A percentile compares a stretch with the other conserved stretches of the same genome.
Conservation (phyloP, 1,140 invertebrate genomes). For the Drosophila ananassae region DNA sequence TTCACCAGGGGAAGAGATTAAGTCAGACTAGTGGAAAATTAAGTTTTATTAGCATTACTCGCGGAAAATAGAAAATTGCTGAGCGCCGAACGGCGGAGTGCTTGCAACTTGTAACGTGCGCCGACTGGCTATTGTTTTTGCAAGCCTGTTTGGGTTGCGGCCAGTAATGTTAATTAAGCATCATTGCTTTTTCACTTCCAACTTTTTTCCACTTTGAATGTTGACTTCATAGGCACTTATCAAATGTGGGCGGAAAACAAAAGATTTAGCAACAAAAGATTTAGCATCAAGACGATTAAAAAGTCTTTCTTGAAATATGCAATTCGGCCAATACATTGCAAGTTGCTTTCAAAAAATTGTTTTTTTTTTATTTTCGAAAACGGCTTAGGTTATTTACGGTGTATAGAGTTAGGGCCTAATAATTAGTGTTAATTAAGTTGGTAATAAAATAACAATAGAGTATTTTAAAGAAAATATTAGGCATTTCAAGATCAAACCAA, state of each 20-base stretch:
- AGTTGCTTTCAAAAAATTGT: too few relatives aligned
- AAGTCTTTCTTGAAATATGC: too few relatives aligned
- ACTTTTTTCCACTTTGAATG: constrained; percentile 50
- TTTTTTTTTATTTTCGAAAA: too few relatives aligned
- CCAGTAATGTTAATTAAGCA: constrained; percentile 12
- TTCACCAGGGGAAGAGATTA: constrained; percentile 49
- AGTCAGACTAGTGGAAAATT: constrained; percentile 77
- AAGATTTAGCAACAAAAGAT: too few relatives aligned
- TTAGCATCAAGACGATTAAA: too few relatives aligned
- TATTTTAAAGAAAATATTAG: too few relatives aligned
- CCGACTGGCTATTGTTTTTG: constrained; percentile 9
- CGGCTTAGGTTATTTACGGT: too few relatives aligned
- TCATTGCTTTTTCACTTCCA: constrained; percentile 34
- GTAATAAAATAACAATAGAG: too few relatives aligned
- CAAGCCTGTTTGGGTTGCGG: constrained; percentile 13
- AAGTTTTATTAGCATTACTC: constrained; percentile 83
- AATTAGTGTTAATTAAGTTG: too few relatives aligned
- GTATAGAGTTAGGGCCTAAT: too few relatives aligned
- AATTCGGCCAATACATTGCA: too few relatives aligned
- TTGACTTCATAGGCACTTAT: constrained; percentile 38
- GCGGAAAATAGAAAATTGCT: constrained; percentile 83
- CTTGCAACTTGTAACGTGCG: constrained; percentile 34
- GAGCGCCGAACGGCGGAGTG: constrained; percentile 42
- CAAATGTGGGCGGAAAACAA: constrained; percentile 32
- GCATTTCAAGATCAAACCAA: too few relatives aligned